These are phyloP conservation scores for Elanus axillaris DNA, from an alignment of 2,113 vertebrate species.

Conservation along the genomic window DNA sequence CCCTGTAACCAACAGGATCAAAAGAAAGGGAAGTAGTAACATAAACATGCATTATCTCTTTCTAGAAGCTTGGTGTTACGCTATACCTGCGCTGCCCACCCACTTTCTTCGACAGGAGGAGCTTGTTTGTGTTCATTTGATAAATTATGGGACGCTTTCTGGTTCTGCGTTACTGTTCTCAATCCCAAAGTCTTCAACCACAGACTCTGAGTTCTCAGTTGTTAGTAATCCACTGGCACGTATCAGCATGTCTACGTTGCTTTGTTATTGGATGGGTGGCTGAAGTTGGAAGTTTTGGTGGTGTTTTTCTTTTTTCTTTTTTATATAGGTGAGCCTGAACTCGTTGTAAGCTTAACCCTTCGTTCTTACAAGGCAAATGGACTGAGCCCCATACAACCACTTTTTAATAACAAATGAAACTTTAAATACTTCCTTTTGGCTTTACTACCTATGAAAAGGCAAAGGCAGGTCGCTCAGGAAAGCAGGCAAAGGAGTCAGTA, in stretches of 20 bases:
- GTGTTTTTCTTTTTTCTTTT: background rate
- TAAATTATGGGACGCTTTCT: background rate
- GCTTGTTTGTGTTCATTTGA: background rate
- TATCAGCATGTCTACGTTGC: rapidly evolving
- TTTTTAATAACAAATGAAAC: background rate
- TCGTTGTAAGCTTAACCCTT: background rate
- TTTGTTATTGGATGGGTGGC: background rate
- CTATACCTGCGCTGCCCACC: background rate
- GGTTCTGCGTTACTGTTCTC: background rate
- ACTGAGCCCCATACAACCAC: background rate
- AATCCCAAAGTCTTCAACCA: background rate
- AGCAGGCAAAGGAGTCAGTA: background rate
- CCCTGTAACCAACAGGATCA: background rate
- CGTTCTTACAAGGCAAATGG: background rate
- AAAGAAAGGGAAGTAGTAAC: background rate
- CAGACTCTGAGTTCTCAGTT: background rate
- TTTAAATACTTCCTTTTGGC: background rate
- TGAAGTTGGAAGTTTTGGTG: background rate
- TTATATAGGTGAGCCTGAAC: background rate
- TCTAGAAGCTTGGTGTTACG: background rate
- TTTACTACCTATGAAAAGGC: background rate
- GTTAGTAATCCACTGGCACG: background rate
- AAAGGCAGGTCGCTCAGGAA: background rate
- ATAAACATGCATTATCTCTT: background rate
- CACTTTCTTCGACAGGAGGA: background rate